Evolutionary conservation across 2,113 vertebrate species (phyloP).

Genomic region (Zapus hudsonius): DNA sequence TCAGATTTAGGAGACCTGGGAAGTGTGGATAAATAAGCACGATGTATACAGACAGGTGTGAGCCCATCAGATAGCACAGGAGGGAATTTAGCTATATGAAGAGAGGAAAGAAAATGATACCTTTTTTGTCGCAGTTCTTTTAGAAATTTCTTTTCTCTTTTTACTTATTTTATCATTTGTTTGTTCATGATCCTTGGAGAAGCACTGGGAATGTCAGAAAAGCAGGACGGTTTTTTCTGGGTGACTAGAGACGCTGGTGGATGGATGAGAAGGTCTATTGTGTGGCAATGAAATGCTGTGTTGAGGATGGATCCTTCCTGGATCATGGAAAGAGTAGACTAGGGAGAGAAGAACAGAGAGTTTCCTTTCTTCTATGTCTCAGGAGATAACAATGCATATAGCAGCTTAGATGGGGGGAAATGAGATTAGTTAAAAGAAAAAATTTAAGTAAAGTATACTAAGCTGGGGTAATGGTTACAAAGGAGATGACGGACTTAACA

Average conservation of each 20-base stretch:
- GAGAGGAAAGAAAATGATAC: background rate
- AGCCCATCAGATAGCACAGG: background rate
- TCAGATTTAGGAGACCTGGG: background rate
- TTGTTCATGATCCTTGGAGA: background rate
- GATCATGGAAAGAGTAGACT: background rate
- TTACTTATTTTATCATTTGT: constrained; percentile 44
- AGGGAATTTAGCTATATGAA: background rate
- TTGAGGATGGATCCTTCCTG: background rate
- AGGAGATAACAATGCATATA: constrained; percentile 45
- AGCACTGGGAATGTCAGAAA: constrained; percentile 30
- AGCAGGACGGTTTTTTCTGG: background rate
- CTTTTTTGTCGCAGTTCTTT: constrained; percentile 10
- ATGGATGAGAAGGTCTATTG: background rate
- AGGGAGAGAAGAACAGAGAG: constrained; percentile 54
- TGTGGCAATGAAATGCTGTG: background rate
- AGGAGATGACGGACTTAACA: constrained; percentile 46
- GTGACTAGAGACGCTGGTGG: constrained; percentile 14
- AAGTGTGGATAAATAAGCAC: background rate
- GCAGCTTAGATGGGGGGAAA: constrained; percentile 41
- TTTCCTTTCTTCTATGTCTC: constrained; percentile 31
- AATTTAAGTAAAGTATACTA: constrained; percentile 44
- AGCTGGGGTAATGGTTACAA: background rate
- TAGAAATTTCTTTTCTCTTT: constrained; percentile 13
- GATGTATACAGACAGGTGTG: background rate
- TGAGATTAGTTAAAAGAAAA: constrained; percentile 47